These are phyloP conservation scores for Drosophila algonquin DNA, from an alignment of 2,888 invertebrate species.

Conservation along the genomic window DNA sequence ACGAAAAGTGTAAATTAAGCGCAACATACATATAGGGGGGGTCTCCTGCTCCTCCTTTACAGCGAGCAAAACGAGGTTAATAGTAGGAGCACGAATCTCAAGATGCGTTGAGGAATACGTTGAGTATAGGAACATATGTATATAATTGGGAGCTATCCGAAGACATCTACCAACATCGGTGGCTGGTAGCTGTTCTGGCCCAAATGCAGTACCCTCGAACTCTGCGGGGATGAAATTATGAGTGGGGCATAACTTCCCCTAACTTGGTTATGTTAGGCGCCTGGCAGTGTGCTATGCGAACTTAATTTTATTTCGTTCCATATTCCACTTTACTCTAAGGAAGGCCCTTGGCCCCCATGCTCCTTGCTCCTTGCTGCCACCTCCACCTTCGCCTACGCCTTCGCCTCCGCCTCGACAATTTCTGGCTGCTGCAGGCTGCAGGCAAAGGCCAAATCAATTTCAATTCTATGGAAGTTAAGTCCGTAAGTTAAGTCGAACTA, in stretches of 20 bases:
- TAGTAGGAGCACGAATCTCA: neutral
- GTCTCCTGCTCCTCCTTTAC: neutral
- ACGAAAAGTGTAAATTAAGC: neutral
- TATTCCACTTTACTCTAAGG: neutral
- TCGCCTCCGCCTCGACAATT: neutral
- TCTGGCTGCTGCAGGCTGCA: neutral
- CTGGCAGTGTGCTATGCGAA: neutral
- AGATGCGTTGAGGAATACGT: neutral
- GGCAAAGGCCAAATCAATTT: slow-evolving; percentile 49
- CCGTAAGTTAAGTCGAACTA: slow-evolving; percentile 33
- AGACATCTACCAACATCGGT: neutral
- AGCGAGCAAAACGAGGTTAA: slow-evolving; percentile 7
- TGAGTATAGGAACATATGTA: neutral
- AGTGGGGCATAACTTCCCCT: neutral
- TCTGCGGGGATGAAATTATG: neutral
- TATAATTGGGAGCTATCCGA: neutral
- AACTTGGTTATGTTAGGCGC: too few relatives aligned
- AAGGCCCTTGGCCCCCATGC: too few relatives aligned
- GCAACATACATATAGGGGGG: neutral
- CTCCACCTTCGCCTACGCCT: too few relatives aligned
- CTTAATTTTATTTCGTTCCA: neutral
- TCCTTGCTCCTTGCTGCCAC: too few relatives aligned
- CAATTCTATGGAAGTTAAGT: slow-evolving; percentile 47
- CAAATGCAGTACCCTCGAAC: neutral
- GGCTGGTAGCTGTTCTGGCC: too few relatives aligned